Evolutionary conservation across 2,888 invertebrate species (phyloP).

Genomic region (Chromoteleia sp.): DNA sequence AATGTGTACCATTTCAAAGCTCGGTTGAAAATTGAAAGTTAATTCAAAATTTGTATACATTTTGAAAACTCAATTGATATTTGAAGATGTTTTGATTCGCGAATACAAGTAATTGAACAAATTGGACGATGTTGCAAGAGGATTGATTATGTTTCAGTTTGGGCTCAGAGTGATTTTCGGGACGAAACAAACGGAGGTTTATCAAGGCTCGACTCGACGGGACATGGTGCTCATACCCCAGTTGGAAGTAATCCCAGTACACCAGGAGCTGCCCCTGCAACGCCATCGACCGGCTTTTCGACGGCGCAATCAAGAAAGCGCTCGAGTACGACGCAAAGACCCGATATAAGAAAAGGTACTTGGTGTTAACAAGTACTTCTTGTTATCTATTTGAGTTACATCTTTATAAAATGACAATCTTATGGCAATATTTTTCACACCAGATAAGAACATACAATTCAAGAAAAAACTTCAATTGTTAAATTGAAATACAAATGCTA

Average conservation of each 20-base stretch:
- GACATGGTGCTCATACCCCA: conserved; percentile 83
- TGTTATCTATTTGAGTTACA: not conserved
- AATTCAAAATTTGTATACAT: too few species aligned
- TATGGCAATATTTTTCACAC: too few species aligned
- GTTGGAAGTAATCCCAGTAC: conserved; percentile 88
- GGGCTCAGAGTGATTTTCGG: conserved; percentile 95
- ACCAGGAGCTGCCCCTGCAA: conserved; percentile 85
- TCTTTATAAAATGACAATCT: not conserved
- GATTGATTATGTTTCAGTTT: conserved; percentile 88
- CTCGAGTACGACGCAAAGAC: conserved; percentile 78
- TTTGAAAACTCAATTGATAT: too few species aligned
- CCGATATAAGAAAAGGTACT: conserved; percentile 87
- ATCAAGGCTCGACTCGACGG: conserved; percentile 86
- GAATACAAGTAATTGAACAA: too few species aligned
- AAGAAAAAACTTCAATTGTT: too few species aligned
- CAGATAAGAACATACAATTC: too few species aligned
- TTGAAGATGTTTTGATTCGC: too few species aligned
- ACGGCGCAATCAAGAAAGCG: conserved; percentile 84
- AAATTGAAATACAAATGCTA: too few species aligned
- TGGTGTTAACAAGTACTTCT: conserved; percentile 16
- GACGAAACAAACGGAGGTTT: conserved; percentile 91
- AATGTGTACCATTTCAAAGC: too few species aligned
- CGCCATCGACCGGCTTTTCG: conserved; percentile 82
- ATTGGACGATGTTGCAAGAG: conserved; percentile 78
- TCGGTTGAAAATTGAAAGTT: too few species aligned